Conservation (phyloP, 1,140 invertebrate species). For the Ridgeia piscesae region DNA sequence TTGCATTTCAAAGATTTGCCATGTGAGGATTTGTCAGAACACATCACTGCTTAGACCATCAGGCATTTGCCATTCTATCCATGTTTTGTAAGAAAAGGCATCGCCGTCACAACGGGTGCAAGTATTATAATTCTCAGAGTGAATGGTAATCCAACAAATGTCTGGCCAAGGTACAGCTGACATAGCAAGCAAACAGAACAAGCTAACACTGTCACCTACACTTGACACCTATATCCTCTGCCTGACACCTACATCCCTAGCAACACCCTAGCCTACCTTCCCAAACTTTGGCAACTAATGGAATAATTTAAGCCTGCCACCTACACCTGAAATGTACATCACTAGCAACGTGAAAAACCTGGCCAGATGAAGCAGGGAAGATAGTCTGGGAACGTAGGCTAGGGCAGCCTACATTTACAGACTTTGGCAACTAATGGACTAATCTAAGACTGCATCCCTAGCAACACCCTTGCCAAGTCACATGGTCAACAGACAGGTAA, state of each 20-base stretch:
- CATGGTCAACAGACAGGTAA: background rate
- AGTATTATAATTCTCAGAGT: background rate
- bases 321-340: background rate
- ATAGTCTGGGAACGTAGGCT: too few relatives aligned
- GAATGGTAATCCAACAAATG: background rate
- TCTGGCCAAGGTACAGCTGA: background rate
- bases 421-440: too few relatives aligned
- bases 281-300: background rate
- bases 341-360: background rate
- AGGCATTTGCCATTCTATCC: background rate
- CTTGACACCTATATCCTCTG: too few relatives aligned
- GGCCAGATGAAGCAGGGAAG: too few relatives aligned
- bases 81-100: background rate
- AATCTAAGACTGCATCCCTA: too few relatives aligned
- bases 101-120: background rate
- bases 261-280: too few relatives aligned
- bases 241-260: too few relatives aligned
- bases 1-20: background rate
- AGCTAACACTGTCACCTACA: too few relatives aligned
- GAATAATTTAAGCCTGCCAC: background rate
- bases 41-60: background rate
- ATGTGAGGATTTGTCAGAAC: background rate
- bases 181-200: too few relatives aligned
- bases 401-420: too few relatives aligned
- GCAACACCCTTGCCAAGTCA: background rate